phyloP scores from a whole-genome alignment of 2,888 invertebrate genomes.

The Pandemis corylana region DNA sequence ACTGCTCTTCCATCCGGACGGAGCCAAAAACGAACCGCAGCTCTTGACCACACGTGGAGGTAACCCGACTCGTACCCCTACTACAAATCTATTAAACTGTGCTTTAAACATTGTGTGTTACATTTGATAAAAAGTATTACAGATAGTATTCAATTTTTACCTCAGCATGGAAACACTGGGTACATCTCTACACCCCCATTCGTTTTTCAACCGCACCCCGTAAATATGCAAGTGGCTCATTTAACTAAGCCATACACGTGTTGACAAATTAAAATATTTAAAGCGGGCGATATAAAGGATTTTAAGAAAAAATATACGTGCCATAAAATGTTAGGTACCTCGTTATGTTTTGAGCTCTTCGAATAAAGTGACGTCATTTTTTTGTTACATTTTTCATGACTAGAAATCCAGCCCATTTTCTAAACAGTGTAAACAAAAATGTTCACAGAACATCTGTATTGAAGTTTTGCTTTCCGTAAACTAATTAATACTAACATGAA shows the following conservation, averaged over 20 bases:
- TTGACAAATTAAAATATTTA: slow-evolving; percentile 41
- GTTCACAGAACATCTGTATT: no score
- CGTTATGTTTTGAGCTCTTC: slow-evolving; percentile 29
- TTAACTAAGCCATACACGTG: slow-evolving; percentile 40
- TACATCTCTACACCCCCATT: slow-evolving; percentile 20
- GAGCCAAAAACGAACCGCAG: no score
- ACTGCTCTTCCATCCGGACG: no score
- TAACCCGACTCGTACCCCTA: no score
- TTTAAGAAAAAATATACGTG: slow-evolving; percentile 31
- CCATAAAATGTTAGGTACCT: slow-evolving; percentile 35
- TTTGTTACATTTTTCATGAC: neutral
- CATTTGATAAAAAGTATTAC: neutral
- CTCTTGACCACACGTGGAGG: no score
- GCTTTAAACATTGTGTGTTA: no score
- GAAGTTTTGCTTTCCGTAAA: no score
- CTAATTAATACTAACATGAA: no score
- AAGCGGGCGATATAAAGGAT: slow-evolving; percentile 22
- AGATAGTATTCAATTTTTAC: neutral
- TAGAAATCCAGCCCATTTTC: slow-evolving; percentile 6
- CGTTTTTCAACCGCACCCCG: slow-evolving; percentile 27
- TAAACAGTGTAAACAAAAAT: no score
- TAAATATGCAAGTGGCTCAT: slow-evolving; percentile 35
- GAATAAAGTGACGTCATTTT: slow-evolving; percentile 29
- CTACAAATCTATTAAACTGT: no score
- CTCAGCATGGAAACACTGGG: neutral